Base-by-base conservation (phyloP, 2,888 invertebrate species). In the Scelioninae gen. 1 region DNA sequence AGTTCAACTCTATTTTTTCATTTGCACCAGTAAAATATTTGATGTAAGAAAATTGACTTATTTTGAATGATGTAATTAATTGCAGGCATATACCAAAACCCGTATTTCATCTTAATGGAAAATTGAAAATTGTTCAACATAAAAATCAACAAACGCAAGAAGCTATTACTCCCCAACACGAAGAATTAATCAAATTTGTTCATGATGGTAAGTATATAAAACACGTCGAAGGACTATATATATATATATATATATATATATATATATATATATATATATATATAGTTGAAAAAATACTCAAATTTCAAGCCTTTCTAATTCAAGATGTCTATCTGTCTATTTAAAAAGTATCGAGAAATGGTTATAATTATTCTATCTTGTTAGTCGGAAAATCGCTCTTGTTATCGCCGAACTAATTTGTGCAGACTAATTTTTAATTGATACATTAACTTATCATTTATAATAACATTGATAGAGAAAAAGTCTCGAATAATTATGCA, bases 121-220 rank as follows among this genome's bases (percentile, higher is more conserved):
- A 94, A 92, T 94, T 94, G 89, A 95, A 94, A 93, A 94, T 92
- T 93, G 94, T 92, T 93, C 94, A 94, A 89, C 94, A 91, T 93
- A 94, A 92, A 92, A 94, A 94, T 88, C 79, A 79, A 40, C 90
- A 94, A 92, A 92, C 94, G 92, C 92, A 94, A 85, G 94, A 95
- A 91, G 93, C 93, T 62, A 94, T 95, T 84, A 94, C 95, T 78
- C 97, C 97, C 72, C 96, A 97, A 89, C 97, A 97, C 91, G 96
- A 97, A 91, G 97, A 97, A 93, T 95, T 97, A 86, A 96, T 97
- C 89, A 95, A 95, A 93, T 97, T 95, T 93, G 95, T 97, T 89
- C 95, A 96, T 92, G 96, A 97, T 92, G 96, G 97, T 97, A 94
- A 95, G 90, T 89, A 82, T 68, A 49, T 47, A 3, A 69, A 71